Base-by-base conservation (phyloP, 2,797 vertebrate species). In the Triplophysa yarkandensis region DNA sequence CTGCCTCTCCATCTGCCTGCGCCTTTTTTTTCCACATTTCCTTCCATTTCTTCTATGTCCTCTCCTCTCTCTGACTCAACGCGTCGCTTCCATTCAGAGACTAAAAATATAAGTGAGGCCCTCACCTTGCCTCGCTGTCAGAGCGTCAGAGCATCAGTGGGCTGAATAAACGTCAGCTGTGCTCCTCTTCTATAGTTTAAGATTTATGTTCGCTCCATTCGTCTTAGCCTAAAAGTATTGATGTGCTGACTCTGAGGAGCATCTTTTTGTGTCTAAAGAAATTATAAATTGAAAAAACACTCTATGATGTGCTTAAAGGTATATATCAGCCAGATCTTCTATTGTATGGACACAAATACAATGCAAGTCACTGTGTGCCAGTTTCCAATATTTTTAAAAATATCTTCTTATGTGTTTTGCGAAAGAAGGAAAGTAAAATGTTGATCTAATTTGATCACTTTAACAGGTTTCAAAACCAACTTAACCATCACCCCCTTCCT, bases 1-100 rank as follows among this genome's bases (percentile, higher is more conserved):
- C 74, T 69, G 77, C 81, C 43, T 77, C 78, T 78, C 80, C 86
- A 83, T 81, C 82, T 85, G 77, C 83, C 82, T 84, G 27, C 6
- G 11, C n/a, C 9, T 19, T 52, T 46, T 71, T 69, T 72, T 61
- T 43, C 74, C 71, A 27, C 21, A n/a, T 44, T 55, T 77, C 76
- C 67, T 70, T 30, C 61, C 66, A 80, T 67, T 78, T 79, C 77
- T 74, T 85, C 76, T 77, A 21, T 39, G 41, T 71, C 62, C 63
- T 64, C 76, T 78, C 81, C 73, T 79, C 72, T 36, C 60, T 77
- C 50, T 76, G 74, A 74, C 79, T 80, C 65, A 65, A 43, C 64
- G 72, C 71, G 25, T 74, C 65, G 52, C 63, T 77, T 79, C 68
- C 68, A 75, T 74, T 77, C 67, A 72, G 57, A 11, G 54, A 36